A percentile compares a stretch with the other conserved stretches of the same genome.
phyloP scores from a whole-genome alignment of 1,140 invertebrate genomes.

The Drosophila sturtevanti region DNA sequence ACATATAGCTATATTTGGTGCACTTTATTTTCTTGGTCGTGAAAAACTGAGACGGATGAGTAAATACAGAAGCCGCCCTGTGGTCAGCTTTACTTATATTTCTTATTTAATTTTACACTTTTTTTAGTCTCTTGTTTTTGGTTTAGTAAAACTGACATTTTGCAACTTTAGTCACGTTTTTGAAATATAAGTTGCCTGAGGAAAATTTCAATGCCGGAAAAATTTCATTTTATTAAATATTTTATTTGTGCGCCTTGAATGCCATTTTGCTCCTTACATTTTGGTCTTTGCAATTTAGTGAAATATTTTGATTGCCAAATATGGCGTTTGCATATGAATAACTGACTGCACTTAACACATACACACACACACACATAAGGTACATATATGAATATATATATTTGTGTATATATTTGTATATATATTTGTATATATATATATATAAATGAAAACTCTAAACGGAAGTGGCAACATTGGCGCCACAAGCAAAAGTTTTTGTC shows the following conservation, averaged over 20 bases:
- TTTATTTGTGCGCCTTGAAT: conserved; percentile 51
- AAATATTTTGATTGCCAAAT: conserved; percentile 80
- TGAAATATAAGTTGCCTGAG: conserved; percentile 44
- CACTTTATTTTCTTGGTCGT: neutral
- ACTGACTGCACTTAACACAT: conserved; percentile 71
- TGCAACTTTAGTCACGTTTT: conserved; percentile 64
- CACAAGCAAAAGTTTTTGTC: conserved; percentile 80
- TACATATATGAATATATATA: conserved; percentile 4
- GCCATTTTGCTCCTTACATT: conserved; percentile 41
- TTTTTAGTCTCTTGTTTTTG: conserved; percentile 23
- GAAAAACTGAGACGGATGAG: neutral
- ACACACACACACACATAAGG: conserved; percentile 17
- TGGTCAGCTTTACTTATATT: conserved; percentile 72
- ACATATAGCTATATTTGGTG: neutral
- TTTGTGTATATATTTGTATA: neutral
- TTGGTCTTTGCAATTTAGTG: conserved; percentile 68
- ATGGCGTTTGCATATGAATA: conserved; percentile 78
- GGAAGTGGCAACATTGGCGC: conserved; percentile 79
- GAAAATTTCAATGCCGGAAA: too few species aligned
- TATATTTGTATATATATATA: neutral
- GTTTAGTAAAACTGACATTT: conserved; percentile 41
- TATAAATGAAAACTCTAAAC: conserved; percentile 53
- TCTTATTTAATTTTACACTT: conserved; percentile 77
- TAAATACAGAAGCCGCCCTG: conserved; percentile 31
- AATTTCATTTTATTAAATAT: conserved; percentile 69